Evolutionary conservation across 2,888 invertebrate species (phyloP), one percentile per base, ranked within the genome.

Genomic region (Xestia ashworthii): DNA sequence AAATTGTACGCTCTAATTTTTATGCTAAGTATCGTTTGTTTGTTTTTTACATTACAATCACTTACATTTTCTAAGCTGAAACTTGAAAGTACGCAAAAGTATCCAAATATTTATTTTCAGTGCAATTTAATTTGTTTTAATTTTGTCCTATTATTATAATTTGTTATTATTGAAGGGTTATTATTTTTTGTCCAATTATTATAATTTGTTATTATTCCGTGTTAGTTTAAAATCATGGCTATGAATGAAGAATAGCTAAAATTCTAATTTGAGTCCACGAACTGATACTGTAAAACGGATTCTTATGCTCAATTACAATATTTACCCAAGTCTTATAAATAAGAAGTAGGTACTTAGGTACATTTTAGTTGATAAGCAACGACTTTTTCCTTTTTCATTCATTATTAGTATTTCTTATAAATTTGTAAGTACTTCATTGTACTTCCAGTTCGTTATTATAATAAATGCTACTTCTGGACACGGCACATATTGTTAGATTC

Each of bases 1-100:
- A 68, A 22, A 67, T 58, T 73, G 16, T 48, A 77, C 73, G 80
- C 76, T 86, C 85, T 50, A 72, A 70, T 78, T 76, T 76, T 71
- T 69, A 86, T 82, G 72, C 22, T 64, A 70, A 83, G 25, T 58
- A 41, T 46, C 46, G 9, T 48, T 53, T 68, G 73, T 68, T 70
- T 71, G 50, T 71, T 77, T 81, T n/a, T 41, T 68, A 32, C 38
- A 66, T 58, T 16, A 44, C 44, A 60, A n/a, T 74, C 22, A 78
- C 14, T 25, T 50, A 81, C 14, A 53, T 72, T 69, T 71, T 58
- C 53, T 50, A 60, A 68, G 38, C 65, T 65, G n/a, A 25, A n/a
- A 25, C 11, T 48, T 48, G 58, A 71, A 83, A 71, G 48, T 60
- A 69, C 5, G 48, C n/a, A 58, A 75, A 80, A 69, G 19, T 73